A percentile compares a stretch with the other conserved stretches of the same genome.
These are phyloP conservation scores for Geotrupes spiniger DNA, from an alignment of 2,888 invertebrate genomes.

Conservation along the genomic window DNA sequence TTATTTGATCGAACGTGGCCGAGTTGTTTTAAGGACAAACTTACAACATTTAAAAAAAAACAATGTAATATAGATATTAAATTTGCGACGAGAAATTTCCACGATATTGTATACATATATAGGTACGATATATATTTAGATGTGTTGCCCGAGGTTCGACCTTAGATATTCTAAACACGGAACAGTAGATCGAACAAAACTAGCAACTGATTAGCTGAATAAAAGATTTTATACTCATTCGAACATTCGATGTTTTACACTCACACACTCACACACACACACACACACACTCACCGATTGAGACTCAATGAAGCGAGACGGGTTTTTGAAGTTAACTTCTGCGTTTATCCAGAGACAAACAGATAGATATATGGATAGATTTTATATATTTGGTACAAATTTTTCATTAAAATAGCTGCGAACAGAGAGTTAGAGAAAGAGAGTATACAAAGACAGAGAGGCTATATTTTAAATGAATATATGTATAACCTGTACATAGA, in stretches of 20 bases:
- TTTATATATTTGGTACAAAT: constrained; percentile 11
- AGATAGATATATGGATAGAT: not conserved
- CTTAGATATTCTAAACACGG: not conserved
- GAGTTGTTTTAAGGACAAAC: no score
- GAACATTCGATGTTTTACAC: no score
- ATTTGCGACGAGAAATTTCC: constrained; percentile 16
- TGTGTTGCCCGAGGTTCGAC: constrained; percentile 14
- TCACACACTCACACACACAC: no score
- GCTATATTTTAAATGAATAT: constrained; percentile 13
- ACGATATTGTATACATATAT: constrained; percentile 14
- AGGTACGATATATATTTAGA: constrained; percentile 7
- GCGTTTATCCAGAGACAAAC: no score
- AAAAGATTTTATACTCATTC: no score
- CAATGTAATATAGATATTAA: constrained; percentile 12
- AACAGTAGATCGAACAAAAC: no score
- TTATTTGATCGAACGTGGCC: no score
- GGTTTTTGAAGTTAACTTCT: no score
- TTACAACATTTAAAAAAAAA: no score
- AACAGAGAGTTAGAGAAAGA: constrained; percentile 3
- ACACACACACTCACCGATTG: no score
- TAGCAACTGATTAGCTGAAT: no score
- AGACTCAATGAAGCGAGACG: no score
- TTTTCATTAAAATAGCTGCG: not conserved
- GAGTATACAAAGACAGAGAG: constrained; percentile 8
- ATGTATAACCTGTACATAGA: constrained; percentile 14